A percentile compares a stretch with the other conserved stretches of the same genome.
Evolutionary conservation across 2,113 vertebrate genomes (phyloP).

Genomic region (Miniopterus natalensis): DNA sequence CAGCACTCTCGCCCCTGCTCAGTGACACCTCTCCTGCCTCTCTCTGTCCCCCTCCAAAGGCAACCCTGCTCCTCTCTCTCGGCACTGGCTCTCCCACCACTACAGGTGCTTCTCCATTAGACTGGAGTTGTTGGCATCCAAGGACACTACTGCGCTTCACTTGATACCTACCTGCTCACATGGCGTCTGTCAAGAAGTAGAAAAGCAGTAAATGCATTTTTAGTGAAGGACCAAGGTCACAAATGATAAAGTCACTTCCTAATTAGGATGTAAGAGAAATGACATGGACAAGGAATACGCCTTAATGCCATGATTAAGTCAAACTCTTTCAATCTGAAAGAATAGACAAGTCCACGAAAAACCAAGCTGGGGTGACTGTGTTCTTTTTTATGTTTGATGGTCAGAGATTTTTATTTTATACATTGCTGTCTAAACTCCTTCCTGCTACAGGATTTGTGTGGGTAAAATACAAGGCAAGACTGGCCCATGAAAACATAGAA

Average conservation of each 20-base stretch:
- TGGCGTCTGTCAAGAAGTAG: background rate
- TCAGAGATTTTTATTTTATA: background rate
- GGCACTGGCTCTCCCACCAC: background rate
- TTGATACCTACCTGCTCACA: background rate
- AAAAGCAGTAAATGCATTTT: conserved; percentile 6
- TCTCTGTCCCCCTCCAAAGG: background rate
- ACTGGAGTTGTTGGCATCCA: background rate
- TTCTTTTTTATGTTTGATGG: background rate
- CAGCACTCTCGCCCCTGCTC: background rate
- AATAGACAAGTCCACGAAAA: background rate
- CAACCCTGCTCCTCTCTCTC: background rate
- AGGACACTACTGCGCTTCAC: background rate
- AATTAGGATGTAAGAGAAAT: conserved; percentile 14
- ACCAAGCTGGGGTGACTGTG: background rate
- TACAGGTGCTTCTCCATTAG: background rate
- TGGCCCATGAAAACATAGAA: background rate
- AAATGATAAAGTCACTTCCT: background rate
- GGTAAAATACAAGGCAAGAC: background rate
- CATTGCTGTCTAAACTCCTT: background rate
- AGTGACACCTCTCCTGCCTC: background rate
- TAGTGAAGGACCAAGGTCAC: conserved; percentile 21
- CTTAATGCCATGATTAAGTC: conserved; percentile 1
- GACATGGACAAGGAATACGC: background rate
- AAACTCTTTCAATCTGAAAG: background rate
- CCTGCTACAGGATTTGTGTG: background rate